Evolutionary conservation across 2,888 invertebrate genomes (phyloP).

Genomic region (Acleris holmiana): DNA sequence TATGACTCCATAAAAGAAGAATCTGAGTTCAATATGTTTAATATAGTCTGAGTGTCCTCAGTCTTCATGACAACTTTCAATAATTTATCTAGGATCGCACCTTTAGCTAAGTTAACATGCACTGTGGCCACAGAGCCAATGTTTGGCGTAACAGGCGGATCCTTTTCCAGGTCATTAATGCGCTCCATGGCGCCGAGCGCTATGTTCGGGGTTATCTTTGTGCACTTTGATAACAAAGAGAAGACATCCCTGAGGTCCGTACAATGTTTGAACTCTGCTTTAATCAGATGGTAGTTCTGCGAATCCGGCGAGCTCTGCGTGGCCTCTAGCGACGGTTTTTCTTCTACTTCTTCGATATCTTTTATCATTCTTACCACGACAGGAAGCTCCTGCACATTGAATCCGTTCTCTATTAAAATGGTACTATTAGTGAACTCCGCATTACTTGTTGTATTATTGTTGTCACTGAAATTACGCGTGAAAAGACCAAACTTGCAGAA

Average conservation of each 20-base stretch:
- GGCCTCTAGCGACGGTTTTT: slow-evolving; percentile 47
- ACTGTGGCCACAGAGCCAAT: slow-evolving; percentile 52
- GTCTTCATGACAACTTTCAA: slow-evolving; percentile 72
- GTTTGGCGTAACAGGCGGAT: slow-evolving; percentile 48
- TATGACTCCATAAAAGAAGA: slow-evolving; percentile 71
- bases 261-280: slow-evolving; percentile 77
- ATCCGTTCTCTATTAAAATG: slow-evolving; percentile 87
- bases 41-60: slow-evolving; percentile 76
- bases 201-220: slow-evolving; percentile 78
- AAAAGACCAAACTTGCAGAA: slow-evolving; percentile 41
- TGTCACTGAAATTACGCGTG: slow-evolving; percentile 60
- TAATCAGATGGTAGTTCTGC: slow-evolving; percentile 67
- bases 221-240: slow-evolving; percentile 75
- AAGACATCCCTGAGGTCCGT: slow-evolving; percentile 73
- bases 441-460: slow-evolving; percentile 55
- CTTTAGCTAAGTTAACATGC: slow-evolving; percentile 69
- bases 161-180: slow-evolving; percentile 72
- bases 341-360: slow-evolving; percentile 64
- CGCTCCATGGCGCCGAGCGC: slow-evolving; percentile 79
- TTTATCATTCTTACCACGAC: slow-evolving; percentile 84
- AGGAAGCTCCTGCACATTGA: slow-evolving; percentile 88
- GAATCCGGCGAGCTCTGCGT: slow-evolving; percentile 55
- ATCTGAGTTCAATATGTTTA: slow-evolving; percentile 70
- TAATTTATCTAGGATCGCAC: slow-evolving; percentile 76
- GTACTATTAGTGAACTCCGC: slow-evolving; percentile 73